Percentiles rank a stretch among this genome's conserved stretches.
Evolutionary conservation across 2,797 vertebrate species (phyloP).

Genomic region (Coranthus polyacanthus): DNA sequence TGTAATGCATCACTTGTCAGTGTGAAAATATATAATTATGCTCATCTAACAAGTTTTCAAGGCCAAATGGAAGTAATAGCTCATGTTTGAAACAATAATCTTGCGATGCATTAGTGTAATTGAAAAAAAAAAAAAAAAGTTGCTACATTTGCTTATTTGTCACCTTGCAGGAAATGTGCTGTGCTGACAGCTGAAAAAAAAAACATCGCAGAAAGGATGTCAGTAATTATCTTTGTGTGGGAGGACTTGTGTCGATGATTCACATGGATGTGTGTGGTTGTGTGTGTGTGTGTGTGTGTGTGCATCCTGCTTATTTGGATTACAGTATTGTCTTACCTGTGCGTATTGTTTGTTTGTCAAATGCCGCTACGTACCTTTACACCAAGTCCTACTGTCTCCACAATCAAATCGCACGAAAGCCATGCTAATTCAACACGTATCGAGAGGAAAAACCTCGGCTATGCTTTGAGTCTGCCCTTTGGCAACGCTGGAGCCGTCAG

Average conservation of each 20-base stretch:
- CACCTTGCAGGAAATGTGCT: constrained; percentile 53
- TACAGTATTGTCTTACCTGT: constrained; percentile 40
- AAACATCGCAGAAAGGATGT: constrained; percentile 38
- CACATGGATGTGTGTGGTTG: background rate
- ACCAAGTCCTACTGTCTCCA: constrained; percentile 41
- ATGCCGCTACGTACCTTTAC: constrained; percentile 21
- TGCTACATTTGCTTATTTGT: constrained; percentile 62
- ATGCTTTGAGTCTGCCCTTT: constrained; percentile 29
- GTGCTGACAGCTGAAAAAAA: constrained; percentile 47
- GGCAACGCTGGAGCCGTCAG: constrained; percentile 45
- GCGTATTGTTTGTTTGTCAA: constrained; percentile 32
- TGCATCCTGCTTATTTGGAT: constrained; percentile 30
- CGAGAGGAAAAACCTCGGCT: constrained; percentile 22
- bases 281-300: constrained; percentile 29
- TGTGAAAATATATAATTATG: constrained; percentile 64
- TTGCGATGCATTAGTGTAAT: constrained; percentile 59
- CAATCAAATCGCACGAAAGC: constrained; percentile 60
- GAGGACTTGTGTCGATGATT: constrained; percentile 34
- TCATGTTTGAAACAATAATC: constrained; percentile 64
- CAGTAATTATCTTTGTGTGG: constrained; percentile 58
- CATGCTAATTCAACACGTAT: constrained; percentile 63
- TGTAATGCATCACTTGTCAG: constrained; percentile 61
- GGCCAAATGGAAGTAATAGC: constrained; percentile 59
- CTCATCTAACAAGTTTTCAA: constrained; percentile 64
- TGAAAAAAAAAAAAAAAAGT: constrained; percentile 39